A percentile compares a stretch with the other conserved stretches of the same genome.
These are phyloP conservation scores for Paracentrotus lividus DNA, from an alignment of 53 echinoderm and acorn worm species.

Conservation along the genomic window DNA sequence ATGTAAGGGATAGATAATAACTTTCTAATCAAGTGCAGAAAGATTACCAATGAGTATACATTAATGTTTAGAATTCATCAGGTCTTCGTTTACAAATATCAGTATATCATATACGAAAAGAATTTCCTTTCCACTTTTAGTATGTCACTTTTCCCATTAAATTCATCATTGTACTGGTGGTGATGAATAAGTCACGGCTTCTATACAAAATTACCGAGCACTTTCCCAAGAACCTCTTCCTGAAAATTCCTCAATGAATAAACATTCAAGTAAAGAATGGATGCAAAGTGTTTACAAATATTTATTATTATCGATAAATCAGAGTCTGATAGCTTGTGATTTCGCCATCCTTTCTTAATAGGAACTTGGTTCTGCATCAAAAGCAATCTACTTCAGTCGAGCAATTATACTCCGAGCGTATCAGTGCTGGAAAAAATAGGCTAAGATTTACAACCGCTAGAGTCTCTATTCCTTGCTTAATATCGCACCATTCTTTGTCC, in stretches of 20 bases:
- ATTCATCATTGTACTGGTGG: not conserved
- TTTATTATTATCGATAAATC: slow-evolving; percentile 22
- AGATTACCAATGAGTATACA: not conserved
- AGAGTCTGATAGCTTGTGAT: not conserved
- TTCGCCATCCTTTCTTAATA: not conserved
- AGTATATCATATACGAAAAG: not conserved
- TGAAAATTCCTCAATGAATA: not conserved
- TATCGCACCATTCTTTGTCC: not conserved
- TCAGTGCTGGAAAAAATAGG: slow-evolving; percentile 16
- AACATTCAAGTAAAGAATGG: not conserved
- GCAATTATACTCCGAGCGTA: not conserved
- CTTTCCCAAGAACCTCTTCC: not conserved
- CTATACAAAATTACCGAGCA: not conserved
- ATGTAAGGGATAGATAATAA: too few species aligned
- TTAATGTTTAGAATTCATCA: not conserved
- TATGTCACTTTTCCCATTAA: not conserved
- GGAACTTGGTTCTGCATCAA: not conserved
- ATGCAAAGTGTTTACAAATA: not conserved
- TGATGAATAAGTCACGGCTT: not conserved
- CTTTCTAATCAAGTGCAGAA: too few species aligned
- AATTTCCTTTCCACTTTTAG: not conserved
- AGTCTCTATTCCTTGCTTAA: not conserved
- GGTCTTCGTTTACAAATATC: not conserved
- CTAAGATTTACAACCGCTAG: slow-evolving; percentile 41
- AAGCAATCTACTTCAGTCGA: slow-evolving; percentile 7